Conservation (phyloP, 2,888 invertebrate species). For the Synergus gifuensis region DNA sequence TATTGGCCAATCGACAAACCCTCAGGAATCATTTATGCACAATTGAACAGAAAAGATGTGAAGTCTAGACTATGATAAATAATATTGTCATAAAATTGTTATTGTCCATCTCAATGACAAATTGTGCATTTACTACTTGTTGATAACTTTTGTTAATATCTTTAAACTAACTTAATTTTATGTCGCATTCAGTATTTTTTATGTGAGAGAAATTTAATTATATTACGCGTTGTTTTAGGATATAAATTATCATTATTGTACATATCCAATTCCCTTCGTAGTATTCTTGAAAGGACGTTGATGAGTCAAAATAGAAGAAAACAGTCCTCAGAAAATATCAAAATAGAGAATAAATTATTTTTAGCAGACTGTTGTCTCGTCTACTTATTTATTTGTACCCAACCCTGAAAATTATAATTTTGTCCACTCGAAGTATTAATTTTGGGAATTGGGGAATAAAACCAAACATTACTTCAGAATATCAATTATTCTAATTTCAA, state of each 20-base stretch:
- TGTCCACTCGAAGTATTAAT: too few species aligned
- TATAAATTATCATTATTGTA: not conserved
- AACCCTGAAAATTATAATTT: too few species aligned
- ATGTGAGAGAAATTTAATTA: not conserved
- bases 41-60: constrained; percentile 82
- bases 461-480: too few species aligned
- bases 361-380: not conserved
- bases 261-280: not conserved
- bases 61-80: constrained; percentile 79
- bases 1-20: constrained; percentile 89
- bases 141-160: not conserved
- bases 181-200: not conserved
- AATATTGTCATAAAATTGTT: not conserved
- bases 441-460: too few species aligned
- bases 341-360: constrained; percentile 5
- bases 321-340: not conserved
- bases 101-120: not conserved
- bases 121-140: not conserved
- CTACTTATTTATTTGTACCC: not conserved
- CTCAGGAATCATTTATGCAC: constrained; percentile 87
- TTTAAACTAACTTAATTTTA: not conserved
- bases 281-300: not conserved
- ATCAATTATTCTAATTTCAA: too few species aligned
- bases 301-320: not conserved
- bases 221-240: not conserved